These are phyloP conservation scores for Polypedilum pembai DNA, from an alignment of 1,140 invertebrate species.

Conservation along the genomic window DNA sequence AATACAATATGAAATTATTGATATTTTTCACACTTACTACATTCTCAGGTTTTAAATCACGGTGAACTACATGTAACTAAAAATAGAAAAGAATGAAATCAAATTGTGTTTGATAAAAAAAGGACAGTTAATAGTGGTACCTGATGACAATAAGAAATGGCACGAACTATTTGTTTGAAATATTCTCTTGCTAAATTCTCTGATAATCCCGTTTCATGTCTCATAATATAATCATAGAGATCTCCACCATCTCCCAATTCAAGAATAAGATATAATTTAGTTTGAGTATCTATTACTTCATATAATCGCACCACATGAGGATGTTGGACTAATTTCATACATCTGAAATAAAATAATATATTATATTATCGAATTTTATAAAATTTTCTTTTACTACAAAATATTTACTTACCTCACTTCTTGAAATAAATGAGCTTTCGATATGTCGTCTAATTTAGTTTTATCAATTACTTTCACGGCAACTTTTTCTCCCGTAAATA, in stretches of 20 bases:
- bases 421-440: slow-evolving; percentile 94
- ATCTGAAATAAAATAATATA: slow-evolving; percentile 46
- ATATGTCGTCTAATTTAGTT: slow-evolving; percentile 91
- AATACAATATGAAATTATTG: slow-evolving; percentile 46
- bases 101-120: no score
- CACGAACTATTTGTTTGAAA: slow-evolving; percentile 91
- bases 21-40: no score
- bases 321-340: slow-evolving; percentile 99
- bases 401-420: slow-evolving; percentile 54
- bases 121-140: slow-evolving; percentile 74
- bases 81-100: slow-evolving; percentile 51
- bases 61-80: slow-evolving; percentile 55
- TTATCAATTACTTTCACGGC: slow-evolving; percentile 96
- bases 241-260: slow-evolving; percentile 98
- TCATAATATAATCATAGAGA: slow-evolving; percentile 98
- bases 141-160: slow-evolving; percentile 97
- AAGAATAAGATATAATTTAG: slow-evolving; percentile 90
- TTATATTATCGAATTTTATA: slow-evolving; percentile 26
- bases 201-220: slow-evolving; percentile 74
- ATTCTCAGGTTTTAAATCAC: slow-evolving; percentile 98
- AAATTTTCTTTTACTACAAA: slow-evolving; percentile 3
- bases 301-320: slow-evolving; percentile 96
- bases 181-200: slow-evolving; percentile 83
- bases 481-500: slow-evolving; percentile 99
- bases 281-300: slow-evolving; percentile 98